These are phyloP conservation scores for Gadus chalcogrammus DNA, from an alignment of 2,113 vertebrate genomes.

Conservation along the genomic window DNA sequence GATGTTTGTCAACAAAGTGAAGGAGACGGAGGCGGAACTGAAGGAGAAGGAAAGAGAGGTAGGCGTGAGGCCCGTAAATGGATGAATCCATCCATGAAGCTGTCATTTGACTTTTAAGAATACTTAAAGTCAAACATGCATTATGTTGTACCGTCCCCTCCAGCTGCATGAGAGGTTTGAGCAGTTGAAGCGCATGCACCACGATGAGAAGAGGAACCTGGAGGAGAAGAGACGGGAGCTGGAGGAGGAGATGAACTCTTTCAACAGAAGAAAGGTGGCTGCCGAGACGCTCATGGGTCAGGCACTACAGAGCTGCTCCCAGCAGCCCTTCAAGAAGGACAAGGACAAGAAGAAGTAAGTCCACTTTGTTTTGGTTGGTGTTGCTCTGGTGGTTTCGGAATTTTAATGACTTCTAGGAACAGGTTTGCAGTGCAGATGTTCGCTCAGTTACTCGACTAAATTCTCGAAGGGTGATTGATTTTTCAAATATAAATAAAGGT, in stretches of 20 bases:
- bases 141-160: background rate
- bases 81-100: no score
- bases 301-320: constrained; percentile 78
- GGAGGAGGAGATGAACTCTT: constrained; percentile 88
- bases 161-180: constrained; percentile 94
- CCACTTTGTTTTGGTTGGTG: constrained; percentile 3
- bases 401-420: no score
- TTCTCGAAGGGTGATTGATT: no score
- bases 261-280: constrained; percentile 85
- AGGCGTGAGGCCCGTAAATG: background rate
- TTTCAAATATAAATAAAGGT: no score
- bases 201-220: constrained; percentile 90
- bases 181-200: constrained; percentile 88
- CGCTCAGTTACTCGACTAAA: no score
- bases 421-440: no score
- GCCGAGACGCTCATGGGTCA: constrained; percentile 89
- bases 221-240: constrained; percentile 87
- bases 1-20: constrained; percentile 73
- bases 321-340: constrained; percentile 86
- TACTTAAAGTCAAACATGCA: background rate
- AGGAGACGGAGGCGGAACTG: constrained; percentile 69
- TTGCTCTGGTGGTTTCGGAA: background rate
- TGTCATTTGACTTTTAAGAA: no score
- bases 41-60: constrained; percentile 91
- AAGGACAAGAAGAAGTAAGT: constrained; percentile 98